phyloP scores from a whole-genome alignment of 2,888 invertebrate species.

The Colletes collaris region DNA sequence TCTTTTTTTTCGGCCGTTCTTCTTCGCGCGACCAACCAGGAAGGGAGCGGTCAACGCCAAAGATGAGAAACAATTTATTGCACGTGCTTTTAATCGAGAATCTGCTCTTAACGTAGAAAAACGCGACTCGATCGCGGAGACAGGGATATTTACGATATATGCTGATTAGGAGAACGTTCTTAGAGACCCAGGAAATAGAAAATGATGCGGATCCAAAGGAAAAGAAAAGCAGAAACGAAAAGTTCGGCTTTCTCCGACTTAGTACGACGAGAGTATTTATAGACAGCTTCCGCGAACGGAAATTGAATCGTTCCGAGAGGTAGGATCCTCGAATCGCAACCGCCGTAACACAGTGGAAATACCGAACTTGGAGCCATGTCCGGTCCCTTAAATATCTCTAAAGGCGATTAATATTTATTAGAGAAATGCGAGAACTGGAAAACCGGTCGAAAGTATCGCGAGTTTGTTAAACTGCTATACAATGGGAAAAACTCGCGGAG shows the following conservation, averaged over 20 bases:
- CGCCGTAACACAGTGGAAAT: constrained; percentile 29
- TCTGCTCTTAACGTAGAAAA: constrained; percentile 6
- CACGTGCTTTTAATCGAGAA: background rate
- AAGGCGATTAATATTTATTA: constrained; percentile 46
- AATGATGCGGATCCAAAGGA: background rate
- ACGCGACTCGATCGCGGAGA: constrained; percentile 17
- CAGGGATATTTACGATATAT: constrained; percentile 6
- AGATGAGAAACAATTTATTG: constrained; percentile 46
- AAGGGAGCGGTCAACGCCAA: constrained; percentile 21
- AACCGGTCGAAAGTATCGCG: constrained; percentile 4
- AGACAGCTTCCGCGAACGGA: constrained; percentile 24
- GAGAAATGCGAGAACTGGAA: background rate
- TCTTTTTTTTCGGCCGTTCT: constrained; percentile 25
- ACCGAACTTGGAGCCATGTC: constrained; percentile 14
- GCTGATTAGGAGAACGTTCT: constrained; percentile 18
- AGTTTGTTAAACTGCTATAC: constrained; percentile 14
- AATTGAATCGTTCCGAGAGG: constrained; percentile 47
- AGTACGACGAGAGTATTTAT: constrained; percentile 10
- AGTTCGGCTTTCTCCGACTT: background rate
- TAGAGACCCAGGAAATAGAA: background rate
- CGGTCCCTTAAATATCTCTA: constrained; percentile 1
- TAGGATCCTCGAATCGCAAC: constrained; percentile 25
- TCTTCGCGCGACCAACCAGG: background rate
- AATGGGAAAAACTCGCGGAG: too few species aligned
- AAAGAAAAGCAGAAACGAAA: background rate